Base-by-base conservation (phyloP, 2,888 invertebrate genomes). In the Ichneumoninae sp. region DNA sequence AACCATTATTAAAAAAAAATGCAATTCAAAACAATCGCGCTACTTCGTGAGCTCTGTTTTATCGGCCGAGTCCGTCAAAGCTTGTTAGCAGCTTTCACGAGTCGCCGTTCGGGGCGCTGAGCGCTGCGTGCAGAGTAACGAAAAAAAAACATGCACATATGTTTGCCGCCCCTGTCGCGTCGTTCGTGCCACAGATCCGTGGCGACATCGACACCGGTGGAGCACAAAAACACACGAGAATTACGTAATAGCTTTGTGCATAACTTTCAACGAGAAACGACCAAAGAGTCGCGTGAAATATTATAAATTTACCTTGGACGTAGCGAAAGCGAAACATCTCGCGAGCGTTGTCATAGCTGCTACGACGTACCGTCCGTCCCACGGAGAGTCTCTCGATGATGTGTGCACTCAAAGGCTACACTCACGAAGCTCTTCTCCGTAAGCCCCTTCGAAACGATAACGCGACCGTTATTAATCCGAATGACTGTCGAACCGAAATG, bases 261-360 rank as follows among this genome's bases (percentile, higher is more conserved):
- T n/a, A 54, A 63, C 7, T 63, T 63, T 50, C 44, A 47, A 36
- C 57, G 13, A 26, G 3, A 52, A 4, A 10, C 7, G 19, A 66
- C 44, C 8, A 54, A 79, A 30, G n/a, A 70, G 19, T 63, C 22
- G 44, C 65, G 36, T 44, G 26, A 75, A 50, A 70, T 36, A 19
- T 54, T 33, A 16, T 26, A 57, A 54, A 69, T 69, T 81, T 75
- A 81, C 81, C 81, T 81, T 81, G 40, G 22, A 60, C 8, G 60
- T 50, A 36, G 60, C 60, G 68, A 75, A 63, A 75, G 74, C 47
- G 10, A 81, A 75, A 81, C 74, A 50, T 69, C 69, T 75, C 50
- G 69, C n/a, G 6, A 81, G 69, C 22, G 68, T 47, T n/a, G 57
- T 50, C 81, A 81, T 81, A 22, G 50, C 60, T 47, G 57, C 47